These are phyloP conservation scores for Corydoras maculifer DNA, from an alignment of 2,113 vertebrate genomes.

Conservation along the genomic window DNA sequence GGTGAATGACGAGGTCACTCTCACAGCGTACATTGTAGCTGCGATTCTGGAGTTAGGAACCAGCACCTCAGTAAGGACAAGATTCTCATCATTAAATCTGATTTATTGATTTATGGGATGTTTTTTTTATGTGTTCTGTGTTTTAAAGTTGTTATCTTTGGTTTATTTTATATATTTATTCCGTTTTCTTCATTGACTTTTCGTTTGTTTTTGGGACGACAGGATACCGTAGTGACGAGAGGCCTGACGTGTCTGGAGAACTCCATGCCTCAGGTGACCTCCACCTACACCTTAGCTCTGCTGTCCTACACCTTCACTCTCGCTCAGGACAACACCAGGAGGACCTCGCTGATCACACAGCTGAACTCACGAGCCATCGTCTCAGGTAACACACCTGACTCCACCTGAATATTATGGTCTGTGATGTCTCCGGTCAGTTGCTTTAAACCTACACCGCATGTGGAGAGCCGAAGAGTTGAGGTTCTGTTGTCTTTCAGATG, in stretches of 20 bases:
- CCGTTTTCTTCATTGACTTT: too few species aligned
- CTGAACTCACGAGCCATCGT: slow-evolving; percentile 47
- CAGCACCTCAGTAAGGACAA: slow-evolving; percentile 56
- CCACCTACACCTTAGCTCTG: slow-evolving; percentile 71
- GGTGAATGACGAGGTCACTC: slow-evolving; percentile 72
- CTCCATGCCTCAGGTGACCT: slow-evolving; percentile 40
- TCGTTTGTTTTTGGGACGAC: background rate
- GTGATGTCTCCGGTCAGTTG: too few species aligned
- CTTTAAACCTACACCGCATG: too few species aligned
- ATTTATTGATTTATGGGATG: background rate
- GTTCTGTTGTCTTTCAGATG: background rate
- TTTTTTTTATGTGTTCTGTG: background rate
- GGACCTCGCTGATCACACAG: slow-evolving; percentile 50
- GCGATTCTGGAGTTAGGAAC: slow-evolving; percentile 71
- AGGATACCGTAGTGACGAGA: slow-evolving; percentile 61
- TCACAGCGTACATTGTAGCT: slow-evolving; percentile 70
- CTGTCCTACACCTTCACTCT: slow-evolving; percentile 80
- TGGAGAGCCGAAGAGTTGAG: too few species aligned
- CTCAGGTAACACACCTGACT: slow-evolving; percentile 9
- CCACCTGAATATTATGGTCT: too few species aligned
- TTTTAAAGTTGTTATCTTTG: background rate
- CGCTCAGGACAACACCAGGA: slow-evolving; percentile 63
- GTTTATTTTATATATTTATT: too few species aligned
- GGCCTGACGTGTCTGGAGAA: slow-evolving; percentile 65
- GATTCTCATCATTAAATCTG: background rate